Conservation (phyloP, 1,140 invertebrate genomes). For the Ephestia elutella region DNA sequence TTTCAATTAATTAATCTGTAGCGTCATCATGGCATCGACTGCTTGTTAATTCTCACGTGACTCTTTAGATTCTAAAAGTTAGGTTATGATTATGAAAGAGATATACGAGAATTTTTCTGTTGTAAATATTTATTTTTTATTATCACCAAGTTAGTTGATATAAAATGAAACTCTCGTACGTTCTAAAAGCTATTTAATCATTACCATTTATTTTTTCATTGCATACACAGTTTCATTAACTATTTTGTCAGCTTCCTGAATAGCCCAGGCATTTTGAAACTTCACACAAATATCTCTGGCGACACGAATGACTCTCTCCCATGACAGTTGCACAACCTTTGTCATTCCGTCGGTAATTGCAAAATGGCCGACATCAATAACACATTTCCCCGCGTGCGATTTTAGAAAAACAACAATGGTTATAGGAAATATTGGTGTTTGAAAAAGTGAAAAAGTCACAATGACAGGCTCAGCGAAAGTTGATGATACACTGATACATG, state of each 20-base stretch:
- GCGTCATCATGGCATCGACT: too few relatives aligned
- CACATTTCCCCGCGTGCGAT: neutral
- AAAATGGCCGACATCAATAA: constrained; percentile 2
- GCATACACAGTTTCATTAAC: too few relatives aligned
- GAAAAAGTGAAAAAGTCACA: constrained; percentile 1
- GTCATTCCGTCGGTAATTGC: neutral
- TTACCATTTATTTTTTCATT: too few relatives aligned
- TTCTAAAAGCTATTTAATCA: too few relatives aligned
- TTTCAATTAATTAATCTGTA: too few relatives aligned
- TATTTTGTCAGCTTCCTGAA: neutral
- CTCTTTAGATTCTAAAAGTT: too few relatives aligned
- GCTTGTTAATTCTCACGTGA: too few relatives aligned
- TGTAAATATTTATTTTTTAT: too few relatives aligned
- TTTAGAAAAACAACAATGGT: neutral
- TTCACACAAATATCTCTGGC: neutral
- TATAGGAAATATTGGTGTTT: constrained; percentile 4
- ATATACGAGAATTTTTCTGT: too few relatives aligned
- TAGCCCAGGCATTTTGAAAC: neutral
- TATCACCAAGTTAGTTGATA: too few relatives aligned
- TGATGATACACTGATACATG: neutral
- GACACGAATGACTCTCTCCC: neutral
- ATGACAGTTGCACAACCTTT: constrained; percentile 1
- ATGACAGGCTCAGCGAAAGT: neutral
- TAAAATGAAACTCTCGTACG: too few relatives aligned
- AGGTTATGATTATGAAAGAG: too few relatives aligned